phyloP scores from a whole-genome alignment of 2,888 invertebrate species.

The Heteropelma amictum region DNA sequence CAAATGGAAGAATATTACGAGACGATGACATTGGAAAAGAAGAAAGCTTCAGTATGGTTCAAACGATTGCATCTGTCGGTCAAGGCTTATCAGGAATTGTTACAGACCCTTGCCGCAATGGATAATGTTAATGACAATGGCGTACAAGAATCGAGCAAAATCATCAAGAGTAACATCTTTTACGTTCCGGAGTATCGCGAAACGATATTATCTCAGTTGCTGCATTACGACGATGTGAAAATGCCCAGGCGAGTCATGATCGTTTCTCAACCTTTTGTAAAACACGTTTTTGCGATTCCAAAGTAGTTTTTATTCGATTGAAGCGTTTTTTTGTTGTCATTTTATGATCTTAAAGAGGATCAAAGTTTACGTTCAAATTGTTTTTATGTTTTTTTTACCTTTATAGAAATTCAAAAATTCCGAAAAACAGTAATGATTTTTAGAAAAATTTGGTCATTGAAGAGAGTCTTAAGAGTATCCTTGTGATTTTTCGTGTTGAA shows the following conservation, averaged over 20 bases:
- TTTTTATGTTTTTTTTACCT: too few relatives aligned
- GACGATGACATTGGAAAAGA: slow-evolving; percentile 92
- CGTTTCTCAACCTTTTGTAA: too few relatives aligned
- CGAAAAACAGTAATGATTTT: too few relatives aligned
- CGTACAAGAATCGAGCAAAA: slow-evolving; percentile 88
- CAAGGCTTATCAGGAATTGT: slow-evolving; percentile 88
- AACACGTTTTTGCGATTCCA: too few relatives aligned
- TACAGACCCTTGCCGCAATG: slow-evolving; percentile 90
- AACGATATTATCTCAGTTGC: slow-evolving; percentile 88
- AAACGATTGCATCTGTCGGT: slow-evolving; percentile 91
- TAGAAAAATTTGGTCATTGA: too few relatives aligned
- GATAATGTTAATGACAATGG: slow-evolving; percentile 85
- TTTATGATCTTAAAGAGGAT: too few relatives aligned
- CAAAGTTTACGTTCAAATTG: too few relatives aligned
- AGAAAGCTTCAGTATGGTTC: slow-evolving; percentile 90
- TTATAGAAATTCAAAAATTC: too few relatives aligned
- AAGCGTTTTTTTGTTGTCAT: too few relatives aligned
- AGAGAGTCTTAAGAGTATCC: too few relatives aligned
- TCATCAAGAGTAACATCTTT: slow-evolving; percentile 94
- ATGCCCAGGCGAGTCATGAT: slow-evolving; percentile 86
- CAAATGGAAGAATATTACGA: slow-evolving; percentile 92
- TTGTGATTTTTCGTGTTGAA: too few relatives aligned
- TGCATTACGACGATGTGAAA: slow-evolving; percentile 90
- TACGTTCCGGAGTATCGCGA: slow-evolving; percentile 97
- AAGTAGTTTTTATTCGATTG: too few relatives aligned